These are phyloP conservation scores for Pseudomyrmex concolor DNA, from an alignment of 1,140 invertebrate genomes.

Conservation along the genomic window DNA sequence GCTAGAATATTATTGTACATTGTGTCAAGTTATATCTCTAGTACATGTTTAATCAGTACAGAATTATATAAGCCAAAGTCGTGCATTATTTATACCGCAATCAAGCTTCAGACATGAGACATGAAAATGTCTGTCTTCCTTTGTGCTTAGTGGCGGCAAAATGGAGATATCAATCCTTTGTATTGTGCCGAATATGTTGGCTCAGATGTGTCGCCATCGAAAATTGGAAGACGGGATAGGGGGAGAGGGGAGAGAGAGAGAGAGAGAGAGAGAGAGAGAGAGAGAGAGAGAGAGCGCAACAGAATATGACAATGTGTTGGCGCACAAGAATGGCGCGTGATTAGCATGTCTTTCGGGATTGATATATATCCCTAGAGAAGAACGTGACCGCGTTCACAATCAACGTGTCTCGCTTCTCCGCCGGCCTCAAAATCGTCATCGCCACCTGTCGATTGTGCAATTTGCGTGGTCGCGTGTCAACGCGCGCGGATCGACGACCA, in stretches of 20 bases:
- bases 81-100: too few relatives aligned
- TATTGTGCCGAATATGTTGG: conserved; percentile 3
- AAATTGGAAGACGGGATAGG: conserved; percentile 65
- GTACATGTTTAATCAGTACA: too few relatives aligned
- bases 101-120: too few relatives aligned
- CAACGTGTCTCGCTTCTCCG: conserved; percentile 56
- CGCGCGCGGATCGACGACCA: conserved; percentile 59
- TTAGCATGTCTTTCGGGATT: conserved; percentile 73
- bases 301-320: conserved; percentile 61
- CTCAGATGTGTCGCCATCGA: conserved; percentile 65
- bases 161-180: conserved; percentile 68
- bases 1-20: too few relatives aligned
- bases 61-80: too few relatives aligned
- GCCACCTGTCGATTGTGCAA: conserved; percentile 72
- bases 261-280: neutral
- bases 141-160: conserved; percentile 7
- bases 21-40: too few relatives aligned
- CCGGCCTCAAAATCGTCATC: conserved; percentile 66
- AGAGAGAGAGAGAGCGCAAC: conserved; percentile 57
- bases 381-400: conserved; percentile 70
- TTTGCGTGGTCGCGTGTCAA: conserved; percentile 65
- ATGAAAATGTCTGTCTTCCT: neutral
- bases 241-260: conserved; percentile 20
- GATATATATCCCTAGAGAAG: conserved; percentile 65
- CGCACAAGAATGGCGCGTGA: conserved; percentile 68